Evolutionary conservation across 2,797 vertebrate species (phyloP), one percentile per base, ranked within the genome.

Genomic region (Acanthurus leucopareius): DNA sequence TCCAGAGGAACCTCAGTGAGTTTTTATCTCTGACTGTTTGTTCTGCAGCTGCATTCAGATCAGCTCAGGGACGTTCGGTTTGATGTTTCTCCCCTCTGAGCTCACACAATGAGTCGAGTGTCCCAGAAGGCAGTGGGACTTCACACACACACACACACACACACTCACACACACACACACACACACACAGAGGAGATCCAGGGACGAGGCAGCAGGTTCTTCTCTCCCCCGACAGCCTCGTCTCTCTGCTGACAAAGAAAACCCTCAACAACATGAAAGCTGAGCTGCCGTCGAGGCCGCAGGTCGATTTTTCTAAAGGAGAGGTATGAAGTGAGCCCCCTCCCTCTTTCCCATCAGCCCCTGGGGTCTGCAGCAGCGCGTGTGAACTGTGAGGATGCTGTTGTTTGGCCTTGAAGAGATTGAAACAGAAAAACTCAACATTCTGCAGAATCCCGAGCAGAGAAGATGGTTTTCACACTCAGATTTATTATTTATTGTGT

Each of bases 311-410:
- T 62, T 54, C 53, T 47, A 61, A 69, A 70, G 53, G 40, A n/a
- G 35, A 72, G 57, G 75, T 75, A 62, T 64, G 66, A 80, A 74
- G 28, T 56, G 56, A 65, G 20, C n/a, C 38, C 32, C 40, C 17
- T 7, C 48, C 47, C 25, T 15, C 17, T 58, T 38, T 57, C 77
- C 72, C 68, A 76, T 73, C 79, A 79, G 83, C 79, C 79, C 79
- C 69, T 61, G 54, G 72, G 64, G 64, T 38, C 54, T 59, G 53
- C 67, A 68, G 73, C 68, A 54, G 52, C 57, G 51, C 15, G 28
- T 68, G 19, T 71, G 45, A 45, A 69, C 53, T 59, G 63, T 3
- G 51, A 79, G 45, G 70, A 67, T 20, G 64, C 69, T 73, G 65
- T 70, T 47, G 72, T 49, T 61, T 56, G 73, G 73, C 65, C 73